phyloP scores from a whole-genome alignment of 2,113 vertebrate species.

The Zosterops japonicus region DNA sequence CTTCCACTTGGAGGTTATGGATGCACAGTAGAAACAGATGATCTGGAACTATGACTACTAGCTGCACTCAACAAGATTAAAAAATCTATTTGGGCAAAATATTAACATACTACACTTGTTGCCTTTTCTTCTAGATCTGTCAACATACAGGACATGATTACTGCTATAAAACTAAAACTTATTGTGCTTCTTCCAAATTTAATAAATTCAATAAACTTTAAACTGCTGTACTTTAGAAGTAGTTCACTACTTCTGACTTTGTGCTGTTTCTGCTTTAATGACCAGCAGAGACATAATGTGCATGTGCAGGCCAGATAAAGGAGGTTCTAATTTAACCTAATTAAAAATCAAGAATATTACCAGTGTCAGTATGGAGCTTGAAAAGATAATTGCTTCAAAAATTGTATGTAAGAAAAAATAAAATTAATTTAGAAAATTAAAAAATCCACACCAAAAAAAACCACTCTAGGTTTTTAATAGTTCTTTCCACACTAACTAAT shows the following conservation, averaged over 20 bases:
- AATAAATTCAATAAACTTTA: background rate
- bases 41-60: background rate
- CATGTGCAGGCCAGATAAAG: background rate
- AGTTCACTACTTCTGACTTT: background rate
- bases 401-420: background rate
- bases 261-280: background rate
- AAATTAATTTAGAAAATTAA: background rate
- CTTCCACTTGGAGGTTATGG: background rate
- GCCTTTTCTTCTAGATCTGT: background rate
- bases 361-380: background rate
- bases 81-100: background rate
- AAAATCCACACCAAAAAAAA: background rate
- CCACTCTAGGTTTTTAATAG: background rate
- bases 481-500: background rate
- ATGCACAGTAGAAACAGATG: background rate
- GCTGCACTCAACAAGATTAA: background rate
- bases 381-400: constrained; percentile 34
- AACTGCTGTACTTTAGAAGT: background rate
- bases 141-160: background rate
- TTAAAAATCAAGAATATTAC: constrained; percentile 27
- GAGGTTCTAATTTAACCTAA: constrained; percentile 10
- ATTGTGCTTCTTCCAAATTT: background rate
- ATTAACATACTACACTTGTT: background rate
- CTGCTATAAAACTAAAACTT: background rate
- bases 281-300: background rate